phyloP scores from a whole-genome alignment of 2,888 invertebrate species.

The Epiblema foenella region DNA sequence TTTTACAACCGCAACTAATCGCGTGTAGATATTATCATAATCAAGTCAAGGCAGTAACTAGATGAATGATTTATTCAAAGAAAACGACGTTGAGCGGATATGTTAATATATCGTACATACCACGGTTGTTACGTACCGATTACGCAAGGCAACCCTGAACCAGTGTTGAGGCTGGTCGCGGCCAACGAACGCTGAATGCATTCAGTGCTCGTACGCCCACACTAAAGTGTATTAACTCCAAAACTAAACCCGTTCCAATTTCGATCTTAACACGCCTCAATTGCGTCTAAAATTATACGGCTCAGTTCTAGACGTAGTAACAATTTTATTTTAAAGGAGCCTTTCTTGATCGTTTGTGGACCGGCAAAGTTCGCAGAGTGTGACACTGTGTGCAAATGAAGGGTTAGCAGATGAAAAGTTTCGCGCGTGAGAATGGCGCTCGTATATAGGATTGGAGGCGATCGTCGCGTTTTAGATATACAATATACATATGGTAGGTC shows the following conservation, averaged over 20 bases:
- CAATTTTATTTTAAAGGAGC: not conserved
- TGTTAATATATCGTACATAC: conserved; percentile 31
- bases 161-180: conserved; percentile 67
- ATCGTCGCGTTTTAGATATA: conserved; percentile 42
- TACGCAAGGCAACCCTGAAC: conserved; percentile 66
- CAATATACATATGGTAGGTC: conserved; percentile 36
- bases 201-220: conserved; percentile 45
- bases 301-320: not conserved
- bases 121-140: conserved; percentile 62
- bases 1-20: conserved; percentile 18
- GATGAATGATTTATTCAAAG: conserved; percentile 39
- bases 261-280: conserved; percentile 5
- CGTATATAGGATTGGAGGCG: conserved; percentile 18
- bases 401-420: conserved; percentile 28
- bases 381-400: conserved; percentile 35
- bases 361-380: conserved; percentile 27
- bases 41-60: conserved; percentile 28
- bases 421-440: conserved; percentile 17
- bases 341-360: conserved; percentile 30
- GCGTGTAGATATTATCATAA: conserved; percentile 36
- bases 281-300: not conserved
- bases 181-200: conserved; percentile 64
- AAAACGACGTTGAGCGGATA: conserved; percentile 33
- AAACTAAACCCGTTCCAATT: not conserved
- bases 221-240: conserved; percentile 6